Conservation (phyloP, 2,888 invertebrate genomes). For the Epirrhoe alternata region DNA sequence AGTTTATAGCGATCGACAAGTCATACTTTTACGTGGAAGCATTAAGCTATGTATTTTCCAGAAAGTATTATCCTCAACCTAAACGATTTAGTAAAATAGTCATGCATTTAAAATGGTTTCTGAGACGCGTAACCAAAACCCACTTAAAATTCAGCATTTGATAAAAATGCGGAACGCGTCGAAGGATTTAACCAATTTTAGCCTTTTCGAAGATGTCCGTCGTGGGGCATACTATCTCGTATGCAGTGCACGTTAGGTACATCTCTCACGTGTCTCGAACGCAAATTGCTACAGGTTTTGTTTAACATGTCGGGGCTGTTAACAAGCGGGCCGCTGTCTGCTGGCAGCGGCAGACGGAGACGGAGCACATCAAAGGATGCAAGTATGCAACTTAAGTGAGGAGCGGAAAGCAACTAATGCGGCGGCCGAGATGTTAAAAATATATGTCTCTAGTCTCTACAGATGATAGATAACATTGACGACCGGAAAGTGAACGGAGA, state of each 20-base stretch:
- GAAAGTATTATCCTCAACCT: constrained; percentile 1
- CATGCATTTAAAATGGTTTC: constrained; percentile 20
- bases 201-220: constrained; percentile 67
- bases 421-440: constrained; percentile 22
- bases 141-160: constrained; percentile 41
- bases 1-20: constrained; percentile 28
- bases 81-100: constrained; percentile 14
- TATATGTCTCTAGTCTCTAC: constrained; percentile 11
- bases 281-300: constrained; percentile 71
- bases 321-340: constrained; percentile 70
- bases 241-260: constrained; percentile 62
- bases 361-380: constrained; percentile 60
- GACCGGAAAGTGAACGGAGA: constrained; percentile 18
- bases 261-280: constrained; percentile 68
- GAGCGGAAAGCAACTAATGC: constrained; percentile 50
- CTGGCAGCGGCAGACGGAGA: constrained; percentile 47
- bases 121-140: constrained; percentile 35
- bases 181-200: constrained; percentile 55
- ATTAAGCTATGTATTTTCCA: no score
- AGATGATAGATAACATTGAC: constrained; percentile 28
- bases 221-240: constrained; percentile 55
- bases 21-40: no score
- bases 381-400: constrained; percentile 59
- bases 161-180: constrained; percentile 54
- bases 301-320: constrained; percentile 55